Base-by-base conservation (phyloP, 2,797 vertebrate genomes). In the Chaetophractus vellerosus region DNA sequence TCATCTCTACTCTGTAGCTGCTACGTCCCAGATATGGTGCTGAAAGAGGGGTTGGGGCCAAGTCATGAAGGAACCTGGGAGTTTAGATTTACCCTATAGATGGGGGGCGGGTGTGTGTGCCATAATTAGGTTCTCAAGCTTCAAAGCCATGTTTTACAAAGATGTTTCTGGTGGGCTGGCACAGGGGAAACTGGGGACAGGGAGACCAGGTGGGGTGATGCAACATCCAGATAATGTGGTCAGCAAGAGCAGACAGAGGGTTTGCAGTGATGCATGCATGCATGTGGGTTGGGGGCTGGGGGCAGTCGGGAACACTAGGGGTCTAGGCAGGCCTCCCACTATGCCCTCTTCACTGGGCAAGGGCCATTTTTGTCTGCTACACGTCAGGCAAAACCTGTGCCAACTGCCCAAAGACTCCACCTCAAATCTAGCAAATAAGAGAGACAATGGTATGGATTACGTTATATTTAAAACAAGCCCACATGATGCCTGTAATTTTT, bases 401-500 rank as follows among this genome's bases (percentile, higher is more conserved):
- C 97, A 88, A 52, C 91, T 87, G 84, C 89, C 90, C 97, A 84
- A 97, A 96, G 41, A 83, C 93, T 69, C 92, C 94, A 81, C 97
- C 97, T 98, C 97, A 98, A 98, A 96, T 97, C 97, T 0, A 96
- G 98, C 97, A 98, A 98, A 98, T 98, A 98, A 98, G 96, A 98
- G 98, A 98, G 98, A 98, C 87, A 95, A 97, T 16, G 61, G 97
- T 98, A 96, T 72, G 82, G 96, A 98, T 98, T 98, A 98, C 98
- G 91, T 98, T 98, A 97, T 98, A 98, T 97, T 97, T 98, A 98
- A 98, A 98, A 97, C 98, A 96, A 98, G 91, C 94, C 96, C 94
- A 96, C 93, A 97, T 96, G 94, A 97, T 98, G 97, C 97, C 98
- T 98, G 96, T 98, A 98, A 98, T 98, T 98, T 98, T 98, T 98